Percentiles rank a stretch among this genome's conserved stretches.
Evolutionary conservation across 2,113 vertebrate species (phyloP).

Genomic region (Sakesphorus luctuosus): DNA sequence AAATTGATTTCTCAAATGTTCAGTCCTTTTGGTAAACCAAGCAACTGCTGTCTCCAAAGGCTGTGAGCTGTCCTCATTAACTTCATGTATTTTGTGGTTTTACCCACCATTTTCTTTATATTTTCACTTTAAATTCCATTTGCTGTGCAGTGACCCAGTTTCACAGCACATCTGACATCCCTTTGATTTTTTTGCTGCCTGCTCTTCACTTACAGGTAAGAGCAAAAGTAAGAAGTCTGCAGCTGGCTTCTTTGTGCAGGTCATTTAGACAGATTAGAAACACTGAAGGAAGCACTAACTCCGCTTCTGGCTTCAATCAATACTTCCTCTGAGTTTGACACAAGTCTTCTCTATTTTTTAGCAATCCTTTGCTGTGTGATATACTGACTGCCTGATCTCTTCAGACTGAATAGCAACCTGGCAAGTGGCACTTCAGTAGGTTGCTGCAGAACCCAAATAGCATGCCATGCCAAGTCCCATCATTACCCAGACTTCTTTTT

Average conservation of each 20-base stretch:
- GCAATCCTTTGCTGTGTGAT: conserved; percentile 25
- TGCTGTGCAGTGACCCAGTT: conserved; percentile 69
- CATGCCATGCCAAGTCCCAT: background rate
- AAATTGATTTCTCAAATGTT: background rate
- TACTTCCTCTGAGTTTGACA: conserved; percentile 48
- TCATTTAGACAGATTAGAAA: conserved; percentile 55
- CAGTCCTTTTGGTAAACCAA: background rate
- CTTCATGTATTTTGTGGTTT: conserved; percentile 47
- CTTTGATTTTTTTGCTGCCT: conserved; percentile 57
- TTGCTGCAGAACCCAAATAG: conserved; percentile 47
- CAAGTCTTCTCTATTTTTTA: conserved; percentile 64
- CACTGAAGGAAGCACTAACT: conserved; percentile 55
- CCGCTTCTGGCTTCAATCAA: conserved; percentile 47
- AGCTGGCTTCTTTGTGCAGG: conserved; percentile 21
- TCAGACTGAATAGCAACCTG: conserved; percentile 45
- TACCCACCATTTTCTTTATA: conserved; percentile 16
- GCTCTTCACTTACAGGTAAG: conserved; percentile 38
- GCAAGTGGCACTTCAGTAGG: conserved; percentile 59
- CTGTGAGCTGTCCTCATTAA: conserved; percentile 40
- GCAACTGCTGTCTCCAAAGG: conserved; percentile 3
- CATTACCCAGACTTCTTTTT: background rate
- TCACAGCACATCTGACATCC: conserved; percentile 60
- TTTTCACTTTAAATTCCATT: conserved; percentile 50
- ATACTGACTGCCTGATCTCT: conserved; percentile 36
- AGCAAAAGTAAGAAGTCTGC: background rate